These are phyloP conservation scores for Eucera pruinosa DNA, from an alignment of 2,888 invertebrate species.

Conservation along the genomic window DNA sequence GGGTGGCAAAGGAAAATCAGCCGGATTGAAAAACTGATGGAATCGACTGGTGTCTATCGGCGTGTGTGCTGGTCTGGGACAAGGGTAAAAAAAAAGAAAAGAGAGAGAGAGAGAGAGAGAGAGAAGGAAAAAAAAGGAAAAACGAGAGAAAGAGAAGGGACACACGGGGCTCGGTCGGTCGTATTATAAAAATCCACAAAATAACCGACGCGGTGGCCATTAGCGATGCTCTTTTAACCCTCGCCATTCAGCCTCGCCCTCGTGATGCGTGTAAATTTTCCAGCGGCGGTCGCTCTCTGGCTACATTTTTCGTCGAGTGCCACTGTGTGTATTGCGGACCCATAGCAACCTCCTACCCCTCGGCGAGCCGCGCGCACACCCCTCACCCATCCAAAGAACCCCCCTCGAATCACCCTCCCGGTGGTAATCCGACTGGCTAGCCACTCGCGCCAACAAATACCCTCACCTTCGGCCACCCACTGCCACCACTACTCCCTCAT, in stretches of 20 bases:
- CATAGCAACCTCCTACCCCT: conserved; percentile 59
- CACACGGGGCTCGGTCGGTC: conserved; percentile 63
- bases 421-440: conserved; percentile 84
- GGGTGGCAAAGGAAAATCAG: conserved; percentile 60
- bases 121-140: too few relatives aligned
- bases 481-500: conserved; percentile 69
- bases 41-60: conserved; percentile 58
- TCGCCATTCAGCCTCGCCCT: conserved; percentile 80
- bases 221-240: conserved; percentile 84
- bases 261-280: conserved; percentile 84
- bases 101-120: conserved; percentile 46
- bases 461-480: conserved; percentile 82
- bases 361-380: conserved; percentile 54
- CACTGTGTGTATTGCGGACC: conserved; percentile 75
- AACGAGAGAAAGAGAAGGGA: conserved; percentile 55
- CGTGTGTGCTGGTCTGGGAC: conserved; percentile 19
- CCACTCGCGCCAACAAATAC: conserved; percentile 84
- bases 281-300: conserved; percentile 82
- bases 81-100: neutral
- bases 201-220: conserved; percentile 84
- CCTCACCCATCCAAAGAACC: conserved; percentile 60
- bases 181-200: conserved; percentile 85
- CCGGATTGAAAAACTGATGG: conserved; percentile 64
- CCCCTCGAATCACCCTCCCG: conserved; percentile 73
- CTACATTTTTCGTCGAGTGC: conserved; percentile 83